Conservation (phyloP, 2,113 vertebrate species). For the Brienomyrus longianalis region DNA sequence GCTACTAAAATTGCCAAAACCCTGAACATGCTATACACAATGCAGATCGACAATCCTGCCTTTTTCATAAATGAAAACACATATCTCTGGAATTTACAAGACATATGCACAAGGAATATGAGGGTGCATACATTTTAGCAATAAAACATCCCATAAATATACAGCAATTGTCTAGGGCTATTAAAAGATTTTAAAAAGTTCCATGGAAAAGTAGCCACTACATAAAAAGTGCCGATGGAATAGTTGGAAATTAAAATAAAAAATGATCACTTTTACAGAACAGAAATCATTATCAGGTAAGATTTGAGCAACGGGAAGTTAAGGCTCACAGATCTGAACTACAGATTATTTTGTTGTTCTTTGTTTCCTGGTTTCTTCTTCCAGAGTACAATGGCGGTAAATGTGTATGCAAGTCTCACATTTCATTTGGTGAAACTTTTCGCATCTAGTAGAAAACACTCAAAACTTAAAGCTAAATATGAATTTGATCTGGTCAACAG, state of each 20-base stretch:
- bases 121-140: conserved; percentile 35
- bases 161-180: conserved; percentile 52
- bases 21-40: neutral
- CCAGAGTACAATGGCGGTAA: neutral
- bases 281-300: conserved; percentile 32
- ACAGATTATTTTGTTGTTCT: neutral
- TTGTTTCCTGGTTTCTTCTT: neutral
- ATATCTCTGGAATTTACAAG: neutral
- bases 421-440: neutral
- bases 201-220: conserved; percentile 38
- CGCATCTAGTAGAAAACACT: neutral
- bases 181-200: conserved; percentile 38
- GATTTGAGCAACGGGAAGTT: conserved; percentile 2
- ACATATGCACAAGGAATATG: conserved; percentile 18
- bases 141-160: conserved; percentile 42
- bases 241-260: conserved; percentile 49
- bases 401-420: neutral
- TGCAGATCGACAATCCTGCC: neutral
- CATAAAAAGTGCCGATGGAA: conserved; percentile 43
- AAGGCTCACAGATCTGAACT: neutral
- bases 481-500: neutral
- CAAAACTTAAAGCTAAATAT: neutral
- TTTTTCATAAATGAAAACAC: neutral
- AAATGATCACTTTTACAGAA: conserved; percentile 53
- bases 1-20: neutral